Percentiles rank a stretch among this genome's conserved stretches.
These are phyloP conservation scores for Diarsia rubi DNA, from an alignment of 2,888 invertebrate genomes.

Conservation along the genomic window DNA sequence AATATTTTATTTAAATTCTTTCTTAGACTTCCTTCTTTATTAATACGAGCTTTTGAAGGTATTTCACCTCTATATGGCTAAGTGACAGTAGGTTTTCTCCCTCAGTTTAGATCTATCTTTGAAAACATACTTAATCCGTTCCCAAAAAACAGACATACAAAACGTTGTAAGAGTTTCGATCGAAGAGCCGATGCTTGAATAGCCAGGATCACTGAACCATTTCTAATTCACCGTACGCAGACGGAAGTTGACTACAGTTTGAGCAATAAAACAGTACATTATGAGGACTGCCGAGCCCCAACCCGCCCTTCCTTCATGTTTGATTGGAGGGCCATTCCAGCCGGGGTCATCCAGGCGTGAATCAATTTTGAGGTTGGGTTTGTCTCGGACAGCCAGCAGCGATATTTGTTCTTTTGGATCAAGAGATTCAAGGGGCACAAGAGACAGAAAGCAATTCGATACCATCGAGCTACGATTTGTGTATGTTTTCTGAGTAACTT, in stretches of 20 bases:
- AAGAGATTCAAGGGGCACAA: not conserved
- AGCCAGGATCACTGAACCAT: conserved; percentile 24
- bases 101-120: not conserved
- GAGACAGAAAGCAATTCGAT: not conserved
- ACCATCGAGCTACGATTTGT: not conserved
- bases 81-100: not conserved
- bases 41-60: too few species aligned
- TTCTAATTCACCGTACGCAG: not conserved
- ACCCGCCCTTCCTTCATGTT: conserved; percentile 43
- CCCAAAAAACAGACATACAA: not conserved
- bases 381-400: conserved; percentile 19
- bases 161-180: not conserved
- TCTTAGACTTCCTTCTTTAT: too few species aligned
- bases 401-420: conserved; percentile 10
- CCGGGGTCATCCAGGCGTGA: conserved; percentile 49
- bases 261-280: conserved; percentile 37
- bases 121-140: not conserved
- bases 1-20: not conserved
- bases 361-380: conserved; percentile 51
- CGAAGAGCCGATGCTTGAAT: not conserved
- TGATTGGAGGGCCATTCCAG: conserved; percentile 51
- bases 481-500: not conserved
- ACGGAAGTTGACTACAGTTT: conserved; percentile 45
- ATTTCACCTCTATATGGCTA: too few species aligned
- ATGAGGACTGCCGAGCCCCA: conserved; percentile 27